Base-by-base conservation (phyloP, 2,888 invertebrate species). In the Empis livida region DNA sequence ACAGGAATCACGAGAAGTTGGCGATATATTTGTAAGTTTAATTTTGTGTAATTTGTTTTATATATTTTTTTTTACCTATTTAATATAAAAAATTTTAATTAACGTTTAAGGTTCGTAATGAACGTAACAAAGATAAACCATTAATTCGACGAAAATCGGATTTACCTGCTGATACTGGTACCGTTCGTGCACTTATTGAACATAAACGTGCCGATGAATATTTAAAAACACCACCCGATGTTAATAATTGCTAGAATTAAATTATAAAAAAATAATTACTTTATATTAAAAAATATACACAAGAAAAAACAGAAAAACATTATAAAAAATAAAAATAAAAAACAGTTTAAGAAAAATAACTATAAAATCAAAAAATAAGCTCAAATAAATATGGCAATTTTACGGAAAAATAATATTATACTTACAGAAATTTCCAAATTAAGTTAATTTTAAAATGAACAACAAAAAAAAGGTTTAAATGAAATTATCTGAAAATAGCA, bases 61-160 rank as follows among this genome's bases (percentile, higher is more conserved):
- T 31, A 16, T 20, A n/a, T 30, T 45, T 41, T 15, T 39, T 10
- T 46, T 16, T 42, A 11, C 5, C 15, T 46, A 2, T 41, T 15
- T 38, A 14, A 13, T 14, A 16, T 41, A 23, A 16, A 8, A n/a
- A n/a, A n/a, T n/a, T n/a, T n/a, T n/a, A n/a, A 3, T 16, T n/a
- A 16, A 39, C n/a, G n/a, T 11, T 31, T 11, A 13, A 62, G 62
- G 58, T 63, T 54, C 63, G 62, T 47, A 62, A 64, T 64, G 75
- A 73, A 58, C 79, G 80, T 68, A 80, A 78, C 73, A 82, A 80
- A 74, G 88, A 79, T 68, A 89, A 89, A 72, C 92, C 92, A 45
- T 74, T 95, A 57, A 77, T 95, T 55, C 83, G 94, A 71, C 85
- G 92, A 71, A 95, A 95, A 75, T 94, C 93, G 14, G 93, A 96